Evolutionary conservation across 2,888 invertebrate species (phyloP).

Genomic region (Phoronis australis): DNA sequence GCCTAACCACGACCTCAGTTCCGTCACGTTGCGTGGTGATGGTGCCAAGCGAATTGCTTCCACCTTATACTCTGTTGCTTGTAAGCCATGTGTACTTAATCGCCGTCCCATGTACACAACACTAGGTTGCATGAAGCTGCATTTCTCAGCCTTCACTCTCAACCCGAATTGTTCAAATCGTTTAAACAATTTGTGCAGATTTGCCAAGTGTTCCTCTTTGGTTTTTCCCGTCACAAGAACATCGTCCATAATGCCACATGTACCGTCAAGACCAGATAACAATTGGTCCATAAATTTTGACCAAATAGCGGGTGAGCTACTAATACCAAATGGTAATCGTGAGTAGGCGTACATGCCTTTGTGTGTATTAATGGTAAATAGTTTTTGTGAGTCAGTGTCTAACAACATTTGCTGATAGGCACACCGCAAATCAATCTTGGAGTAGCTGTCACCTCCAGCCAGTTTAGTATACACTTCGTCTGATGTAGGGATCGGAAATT

Average conservation of each 20-base stretch:
- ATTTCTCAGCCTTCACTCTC: constrained; percentile 1
- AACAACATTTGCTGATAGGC: constrained; percentile 5
- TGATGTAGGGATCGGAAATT: constrained; percentile 21
- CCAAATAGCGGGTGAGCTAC: constrained; percentile 39
- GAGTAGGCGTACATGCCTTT: constrained; percentile 6
- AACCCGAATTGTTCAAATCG: constrained; percentile 2
- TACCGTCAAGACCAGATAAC: constrained; percentile 17
- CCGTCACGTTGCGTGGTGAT: constrained; percentile 6
- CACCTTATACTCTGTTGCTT: constrained; percentile 9
- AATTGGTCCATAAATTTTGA: constrained; percentile 42
- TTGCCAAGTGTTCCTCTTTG: constrained; percentile 5
- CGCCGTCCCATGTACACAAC: constrained; percentile 6
- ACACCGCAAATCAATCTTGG: constrained; percentile 10
- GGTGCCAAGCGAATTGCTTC: constrained; percentile 9
- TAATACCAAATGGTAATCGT: constrained; percentile 22
- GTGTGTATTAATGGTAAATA: not conserved
- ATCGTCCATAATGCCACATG: constrained; percentile 16
- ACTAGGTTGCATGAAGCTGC: constrained; percentile 3
- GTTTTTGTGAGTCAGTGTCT: not conserved
- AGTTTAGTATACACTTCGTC: constrained; percentile 21
- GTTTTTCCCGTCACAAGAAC: constrained; percentile 11
- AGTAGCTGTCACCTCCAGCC: constrained; percentile 1
- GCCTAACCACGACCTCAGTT: constrained; percentile 10
- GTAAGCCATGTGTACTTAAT: constrained; percentile 4
- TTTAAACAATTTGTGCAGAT: constrained; percentile 3